Conservation (phyloP, 2,888 invertebrate species). For the Dendrolimus pini region DNA sequence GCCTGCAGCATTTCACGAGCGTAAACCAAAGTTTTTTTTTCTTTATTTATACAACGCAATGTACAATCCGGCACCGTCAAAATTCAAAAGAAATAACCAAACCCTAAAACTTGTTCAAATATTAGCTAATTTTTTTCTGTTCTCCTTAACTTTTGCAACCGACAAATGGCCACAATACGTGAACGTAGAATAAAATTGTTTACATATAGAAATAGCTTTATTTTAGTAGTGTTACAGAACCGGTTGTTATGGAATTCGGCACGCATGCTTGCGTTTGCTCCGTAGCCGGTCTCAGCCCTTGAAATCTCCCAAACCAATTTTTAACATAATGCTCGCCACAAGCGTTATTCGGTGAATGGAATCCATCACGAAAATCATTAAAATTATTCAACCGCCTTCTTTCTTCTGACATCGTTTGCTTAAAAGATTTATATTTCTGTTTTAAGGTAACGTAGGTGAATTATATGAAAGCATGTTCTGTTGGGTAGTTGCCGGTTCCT, state of each 20-base stretch:
- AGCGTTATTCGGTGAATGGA: conserved; percentile 53
- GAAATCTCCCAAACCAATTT: conserved; percentile 47
- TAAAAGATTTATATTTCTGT: conserved; percentile 2
- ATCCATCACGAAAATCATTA: conserved; percentile 55
- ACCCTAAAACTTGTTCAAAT: too few species aligned
- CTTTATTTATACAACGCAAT: conserved; percentile 29
- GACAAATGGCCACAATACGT: neutral
- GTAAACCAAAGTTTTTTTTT: conserved; percentile 34
- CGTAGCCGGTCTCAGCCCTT: conserved; percentile 28
- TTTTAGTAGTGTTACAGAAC: conserved; percentile 39
- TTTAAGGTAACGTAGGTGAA: too few species aligned
- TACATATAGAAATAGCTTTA: conserved; percentile 44
- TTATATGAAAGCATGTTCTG: too few species aligned
- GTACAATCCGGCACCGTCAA: conserved; percentile 23
- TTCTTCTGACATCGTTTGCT: conserved; percentile 17
- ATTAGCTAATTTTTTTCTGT: too few species aligned
- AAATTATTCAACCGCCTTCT: conserved; percentile 37
- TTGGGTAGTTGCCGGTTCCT: too few species aligned
- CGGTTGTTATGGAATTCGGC: conserved; percentile 56
- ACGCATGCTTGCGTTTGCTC: conserved; percentile 42
- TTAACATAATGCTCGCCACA: conserved; percentile 49
- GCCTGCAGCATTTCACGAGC: conserved; percentile 54
- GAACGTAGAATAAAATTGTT: conserved; percentile 20
- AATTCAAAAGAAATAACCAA: conserved; percentile 15
- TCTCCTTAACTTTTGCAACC: too few species aligned